Base-by-base conservation (phyloP, 1,140 invertebrate genomes). In the Apis dorsata region DNA sequence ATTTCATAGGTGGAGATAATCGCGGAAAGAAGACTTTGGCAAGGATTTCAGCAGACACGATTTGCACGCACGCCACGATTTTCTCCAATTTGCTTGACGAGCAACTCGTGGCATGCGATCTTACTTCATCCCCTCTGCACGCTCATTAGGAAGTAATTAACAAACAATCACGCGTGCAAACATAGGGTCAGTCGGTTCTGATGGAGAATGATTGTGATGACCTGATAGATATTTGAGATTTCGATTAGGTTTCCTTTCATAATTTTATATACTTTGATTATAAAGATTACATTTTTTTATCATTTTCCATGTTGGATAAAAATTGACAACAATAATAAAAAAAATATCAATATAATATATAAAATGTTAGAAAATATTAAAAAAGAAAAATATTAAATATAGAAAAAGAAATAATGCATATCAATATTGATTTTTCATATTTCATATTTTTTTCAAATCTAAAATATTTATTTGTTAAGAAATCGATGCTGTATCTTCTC, bases 71-170 rank as follows among this genome's bases (percentile, higher is more conserved):
- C 72, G 75, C 84, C 59, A 75, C 51, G 53, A 75, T 80, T 86
- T 63, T 84, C 72, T 69, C 73, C 77, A 84, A 75, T 71, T 83
- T 51, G 74, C 70, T 72, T 66, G 82, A 79, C 66, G 73, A 85
- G 66, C 62, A 62, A 24, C 85, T n/a, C 34, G 70, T 72, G 87
- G 88, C 91, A 92, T 92, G 91, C 91, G 85, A 92, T 90, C 83
- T 88, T 88, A 81, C 87, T 82, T 89, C 85, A 87, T 84, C 78
- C 72, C 59, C 81, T 74, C 77, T 74, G 84, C 83, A 88, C 79
- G 77, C 75, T 87, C 90, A 91, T 91, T 90, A 91, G 59, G 59
- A 74, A 88, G 84, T 89, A 91, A 91, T 92, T 92, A 91, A 83
- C 79, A 88, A 92, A 91, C 88, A 88, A 91, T 92, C 90, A 86